phyloP scores from a whole-genome alignment of 2,888 invertebrate species.

The Panopea generosa region DNA sequence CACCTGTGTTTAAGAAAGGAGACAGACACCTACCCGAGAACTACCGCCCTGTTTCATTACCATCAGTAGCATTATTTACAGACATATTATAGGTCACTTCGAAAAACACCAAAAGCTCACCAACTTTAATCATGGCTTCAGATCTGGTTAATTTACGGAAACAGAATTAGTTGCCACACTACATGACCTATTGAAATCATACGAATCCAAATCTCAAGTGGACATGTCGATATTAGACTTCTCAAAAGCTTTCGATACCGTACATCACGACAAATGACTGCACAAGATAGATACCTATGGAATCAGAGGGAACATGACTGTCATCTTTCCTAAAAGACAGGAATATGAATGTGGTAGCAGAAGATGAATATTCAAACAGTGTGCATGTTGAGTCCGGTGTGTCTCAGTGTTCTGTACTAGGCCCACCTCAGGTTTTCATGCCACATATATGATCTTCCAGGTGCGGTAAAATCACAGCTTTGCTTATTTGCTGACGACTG shows the following conservation, averaged over 20 bases:
- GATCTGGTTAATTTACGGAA: slow-evolving; percentile 26
- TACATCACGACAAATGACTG: slow-evolving; percentile 20
- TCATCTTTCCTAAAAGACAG: slow-evolving; percentile 24
- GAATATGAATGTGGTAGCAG: slow-evolving; percentile 22
- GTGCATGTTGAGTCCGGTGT: slow-evolving; percentile 20
- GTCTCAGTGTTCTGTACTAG: slow-evolving; percentile 21
- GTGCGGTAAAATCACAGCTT: slow-evolving; percentile 28
- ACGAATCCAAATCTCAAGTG: slow-evolving; percentile 20
- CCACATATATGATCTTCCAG: slow-evolving; percentile 29
- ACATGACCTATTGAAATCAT: slow-evolving; percentile 21
- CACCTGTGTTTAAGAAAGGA: slow-evolving; percentile 45
- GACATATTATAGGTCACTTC: slow-evolving; percentile 27
- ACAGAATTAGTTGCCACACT: slow-evolving; percentile 21
- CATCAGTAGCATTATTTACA: slow-evolving; percentile 33
- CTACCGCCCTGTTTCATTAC: slow-evolving; percentile 17
- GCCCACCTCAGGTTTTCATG: slow-evolving; percentile 28
- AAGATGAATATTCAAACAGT: slow-evolving; percentile 14
- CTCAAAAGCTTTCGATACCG: slow-evolving; percentile 27
- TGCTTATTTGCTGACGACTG: slow-evolving; percentile 39
- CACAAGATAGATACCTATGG: slow-evolving; percentile 26
- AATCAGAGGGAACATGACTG: slow-evolving; percentile 23
- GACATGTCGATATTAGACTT: slow-evolving; percentile 36
- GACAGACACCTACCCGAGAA: slow-evolving; percentile 23
- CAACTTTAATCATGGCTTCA: slow-evolving; percentile 29
- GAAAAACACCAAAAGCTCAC: slow-evolving; percentile 25